Conservation (phyloP, 23 tunicate species). For the Phallusia fumigata region DNA sequence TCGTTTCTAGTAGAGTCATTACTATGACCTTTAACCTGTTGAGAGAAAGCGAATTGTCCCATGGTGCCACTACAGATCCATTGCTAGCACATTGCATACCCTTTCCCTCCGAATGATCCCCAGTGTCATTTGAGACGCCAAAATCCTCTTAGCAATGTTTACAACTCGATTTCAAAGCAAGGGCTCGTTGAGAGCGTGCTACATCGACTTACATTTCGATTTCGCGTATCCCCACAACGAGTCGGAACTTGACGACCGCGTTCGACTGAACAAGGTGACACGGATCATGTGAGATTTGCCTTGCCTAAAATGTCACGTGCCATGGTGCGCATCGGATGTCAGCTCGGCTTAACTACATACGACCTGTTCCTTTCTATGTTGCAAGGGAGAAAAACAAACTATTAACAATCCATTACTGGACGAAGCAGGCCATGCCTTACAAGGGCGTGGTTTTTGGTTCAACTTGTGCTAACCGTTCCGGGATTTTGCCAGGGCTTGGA, state of each 20-base stretch:
- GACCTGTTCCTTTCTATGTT: too few relatives aligned
- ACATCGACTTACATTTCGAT: background rate
- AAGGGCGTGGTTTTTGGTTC: too few relatives aligned
- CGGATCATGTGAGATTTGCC: background rate
- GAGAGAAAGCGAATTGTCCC: too few relatives aligned
- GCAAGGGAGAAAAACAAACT: too few relatives aligned
- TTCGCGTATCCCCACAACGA: background rate
- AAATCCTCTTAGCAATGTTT: constrained; percentile 14
- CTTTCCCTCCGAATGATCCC: background rate
- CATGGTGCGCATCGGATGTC: background rate
- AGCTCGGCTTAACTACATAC: too few relatives aligned
- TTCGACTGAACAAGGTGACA: background rate
- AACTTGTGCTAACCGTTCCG: too few relatives aligned
- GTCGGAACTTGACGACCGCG: background rate
- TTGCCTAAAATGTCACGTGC: background rate
- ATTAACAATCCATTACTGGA: too few relatives aligned
- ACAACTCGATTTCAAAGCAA: constrained; percentile 14
- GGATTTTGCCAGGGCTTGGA: too few relatives aligned
- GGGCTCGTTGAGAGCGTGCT: background rate
- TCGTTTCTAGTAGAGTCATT: too few relatives aligned
- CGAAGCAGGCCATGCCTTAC: too few relatives aligned
- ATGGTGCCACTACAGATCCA: too few relatives aligned
- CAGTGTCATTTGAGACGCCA: background rate
- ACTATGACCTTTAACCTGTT: too few relatives aligned
- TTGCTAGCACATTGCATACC: background rate